Conservation (phyloP, 2,797 vertebrate species). For the Pyrrhura leucotis region DNA sequence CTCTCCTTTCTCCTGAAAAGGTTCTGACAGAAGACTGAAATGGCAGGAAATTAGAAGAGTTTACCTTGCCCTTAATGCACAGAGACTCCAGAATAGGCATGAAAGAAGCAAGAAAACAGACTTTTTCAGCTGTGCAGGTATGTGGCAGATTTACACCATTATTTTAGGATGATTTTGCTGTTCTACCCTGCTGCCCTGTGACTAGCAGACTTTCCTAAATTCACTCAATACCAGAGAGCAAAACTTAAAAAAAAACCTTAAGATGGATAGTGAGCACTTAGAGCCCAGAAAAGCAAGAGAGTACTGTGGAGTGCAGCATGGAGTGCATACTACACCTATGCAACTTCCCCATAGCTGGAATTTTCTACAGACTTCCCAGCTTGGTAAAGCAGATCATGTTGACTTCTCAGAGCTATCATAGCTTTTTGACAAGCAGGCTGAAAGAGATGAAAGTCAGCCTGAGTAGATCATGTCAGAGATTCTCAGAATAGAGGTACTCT, state of each 20-base stretch:
- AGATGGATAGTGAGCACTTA: not conserved
- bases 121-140: not conserved
- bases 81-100: not conserved
- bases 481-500: not conserved
- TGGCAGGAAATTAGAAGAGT: constrained; percentile 41
- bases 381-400: not conserved
- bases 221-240: not conserved
- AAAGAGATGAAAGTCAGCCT: not conserved
- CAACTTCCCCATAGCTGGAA: not conserved
- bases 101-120: not conserved
- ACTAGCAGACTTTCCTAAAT: not conserved
- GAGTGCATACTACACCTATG: not conserved
- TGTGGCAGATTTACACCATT: not conserved
- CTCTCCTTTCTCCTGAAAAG: constrained; percentile 14
- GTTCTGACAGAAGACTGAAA: not conserved
- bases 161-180: not conserved
- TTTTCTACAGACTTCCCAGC: not conserved
- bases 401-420: not conserved
- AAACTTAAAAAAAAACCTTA: not conserved
- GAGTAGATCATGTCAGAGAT: not conserved
- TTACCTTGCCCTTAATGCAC: constrained; percentile 1
- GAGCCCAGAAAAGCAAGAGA: not conserved
- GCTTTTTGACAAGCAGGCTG: not conserved
- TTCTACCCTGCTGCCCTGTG: not conserved
- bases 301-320: not conserved